A percentile compares a stretch with the other conserved stretches of the same genome.
These are phyloP conservation scores for Heterocephalus glaber DNA, from an alignment of 2,113 vertebrate species.

Conservation along the genomic window DNA sequence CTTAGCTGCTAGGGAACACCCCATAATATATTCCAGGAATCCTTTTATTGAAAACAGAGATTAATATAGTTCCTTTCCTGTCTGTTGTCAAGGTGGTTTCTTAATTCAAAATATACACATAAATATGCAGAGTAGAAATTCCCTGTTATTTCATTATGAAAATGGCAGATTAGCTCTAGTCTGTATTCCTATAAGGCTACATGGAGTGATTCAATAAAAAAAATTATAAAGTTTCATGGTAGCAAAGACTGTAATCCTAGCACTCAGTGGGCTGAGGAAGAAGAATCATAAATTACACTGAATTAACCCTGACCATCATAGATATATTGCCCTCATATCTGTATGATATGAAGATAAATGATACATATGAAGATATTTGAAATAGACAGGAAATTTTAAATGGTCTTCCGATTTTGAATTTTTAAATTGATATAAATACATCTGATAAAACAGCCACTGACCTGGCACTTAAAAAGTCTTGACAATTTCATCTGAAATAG, in stretches of 20 bases:
- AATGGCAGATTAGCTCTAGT: background rate
- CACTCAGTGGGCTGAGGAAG: background rate
- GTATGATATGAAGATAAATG: too few species aligned
- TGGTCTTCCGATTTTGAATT: background rate
- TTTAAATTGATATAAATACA: conserved; percentile 27
- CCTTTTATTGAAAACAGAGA: background rate
- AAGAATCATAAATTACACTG: background rate
- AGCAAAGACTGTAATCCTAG: background rate
- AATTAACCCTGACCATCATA: background rate
- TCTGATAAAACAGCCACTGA: background rate
- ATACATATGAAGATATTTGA: too few species aligned
- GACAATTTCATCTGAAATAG: background rate
- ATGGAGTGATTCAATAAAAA: background rate
- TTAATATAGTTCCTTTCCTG: background rate
- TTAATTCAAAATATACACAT: background rate
- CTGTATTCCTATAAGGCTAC: background rate
- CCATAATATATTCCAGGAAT: background rate
- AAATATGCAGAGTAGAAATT: background rate
- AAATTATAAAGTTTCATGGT: background rate
- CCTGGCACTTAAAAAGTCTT: background rate
- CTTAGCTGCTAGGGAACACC: background rate
- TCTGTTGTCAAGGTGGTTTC: background rate
- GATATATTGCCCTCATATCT: background rate
- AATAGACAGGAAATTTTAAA: background rate
- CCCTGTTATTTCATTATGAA: background rate